These are phyloP conservation scores for Atlantisia rogersi DNA, from an alignment of 2,113 vertebrate species.

Conservation along the genomic window DNA sequence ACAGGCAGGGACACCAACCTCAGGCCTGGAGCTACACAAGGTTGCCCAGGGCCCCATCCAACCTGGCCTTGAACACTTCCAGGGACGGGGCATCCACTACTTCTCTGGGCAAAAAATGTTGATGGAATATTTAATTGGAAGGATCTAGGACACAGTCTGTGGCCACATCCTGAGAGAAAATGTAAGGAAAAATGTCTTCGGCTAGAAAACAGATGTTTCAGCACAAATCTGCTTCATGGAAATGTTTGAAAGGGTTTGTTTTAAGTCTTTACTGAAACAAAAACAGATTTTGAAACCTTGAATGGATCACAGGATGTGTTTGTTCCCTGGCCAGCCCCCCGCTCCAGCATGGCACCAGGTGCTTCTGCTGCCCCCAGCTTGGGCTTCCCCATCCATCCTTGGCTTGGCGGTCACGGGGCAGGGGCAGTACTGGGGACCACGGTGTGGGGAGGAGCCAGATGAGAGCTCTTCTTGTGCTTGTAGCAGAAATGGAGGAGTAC, in stretches of 20 bases:
- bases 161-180: not conserved
- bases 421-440: not conserved
- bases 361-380: not conserved
- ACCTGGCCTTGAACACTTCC: too few relatives aligned
- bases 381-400: not conserved
- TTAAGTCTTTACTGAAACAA: slow-evolving; percentile 14
- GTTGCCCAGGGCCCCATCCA: too few relatives aligned
- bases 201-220: slow-evolving; percentile 25
- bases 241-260: slow-evolving; percentile 28
- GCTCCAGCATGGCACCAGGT: not conserved
- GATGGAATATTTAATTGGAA: not conserved
- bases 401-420: rapidly evolving
- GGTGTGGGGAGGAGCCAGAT: rapidly evolving
- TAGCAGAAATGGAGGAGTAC: not conserved
- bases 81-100: too few relatives aligned
- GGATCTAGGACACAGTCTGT: not conserved
- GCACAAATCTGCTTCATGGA: not conserved
- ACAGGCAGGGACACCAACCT: too few relatives aligned
- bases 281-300: not conserved
- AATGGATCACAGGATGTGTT: not conserved
- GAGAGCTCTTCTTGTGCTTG: not conserved
- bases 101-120: too few relatives aligned
- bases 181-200: not conserved
- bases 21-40: too few relatives aligned
- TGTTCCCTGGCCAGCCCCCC: not conserved